Evolutionary conservation across 2,888 invertebrate genomes (phyloP), one percentile per base, ranked within the genome.

Genomic region (Asteroscopus sphinx): DNA sequence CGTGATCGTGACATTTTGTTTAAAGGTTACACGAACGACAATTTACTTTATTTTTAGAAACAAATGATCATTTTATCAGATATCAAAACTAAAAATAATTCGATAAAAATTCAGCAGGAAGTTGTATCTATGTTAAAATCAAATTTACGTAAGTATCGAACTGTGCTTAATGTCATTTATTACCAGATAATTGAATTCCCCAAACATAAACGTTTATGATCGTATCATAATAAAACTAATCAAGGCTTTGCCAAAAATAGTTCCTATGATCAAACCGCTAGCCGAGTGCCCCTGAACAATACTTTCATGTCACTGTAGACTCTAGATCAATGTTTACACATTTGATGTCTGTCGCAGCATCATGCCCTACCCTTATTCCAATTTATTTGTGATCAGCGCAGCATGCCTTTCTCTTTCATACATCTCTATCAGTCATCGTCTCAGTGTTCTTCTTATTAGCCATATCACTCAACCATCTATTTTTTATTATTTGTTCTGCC

Each of bases 41-140:
- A 25, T 21, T 6, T 0, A 46, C 25, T 62, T 40, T 64, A 63
- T 64, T 68, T 68, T 47, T 54, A 63, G 46, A 39, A 36, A 2
- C 17, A 47, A 48, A 44, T 35, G 17, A 11, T 11, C 12, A 0
- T 26, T 11, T 47, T 61, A 68, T 68, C 62, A 21, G 49, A 15
- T 39, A 40, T 66, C 36, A 4, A 39, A 41, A 32, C 9, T 8
- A 48, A 41, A 62, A 15, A 48, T 15, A 49, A 28, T 9, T 33
- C 13, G 61, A 62, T 60, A 44, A 48, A 59, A 11, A 2, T 7
- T 37, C 15, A 15, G 32, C 9, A 28, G 13, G 12, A n/a, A 21
- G 11, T 1, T 7, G 28, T 39, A 58, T 42, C 16, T 48, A 12
- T 12, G 13, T 25, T 5, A 25, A 33, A 21, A 63, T 39, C 25